A percentile compares a stretch with the other conserved stretches of the same genome.
phyloP scores from a whole-genome alignment of 2,113 vertebrate species.

The Heterotis niloticus region DNA sequence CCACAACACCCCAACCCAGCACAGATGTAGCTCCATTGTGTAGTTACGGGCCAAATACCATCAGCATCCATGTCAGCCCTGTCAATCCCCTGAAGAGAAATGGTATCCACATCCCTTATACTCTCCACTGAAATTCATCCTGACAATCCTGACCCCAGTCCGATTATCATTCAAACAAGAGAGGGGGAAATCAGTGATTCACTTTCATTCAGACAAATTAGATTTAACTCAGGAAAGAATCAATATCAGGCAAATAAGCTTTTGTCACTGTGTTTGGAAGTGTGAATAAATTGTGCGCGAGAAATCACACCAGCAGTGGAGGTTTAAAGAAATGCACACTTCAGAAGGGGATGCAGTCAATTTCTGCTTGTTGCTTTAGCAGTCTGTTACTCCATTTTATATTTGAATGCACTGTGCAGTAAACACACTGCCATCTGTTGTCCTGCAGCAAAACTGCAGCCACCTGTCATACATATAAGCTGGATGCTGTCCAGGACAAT shows the following conservation, averaged over 20 bases:
- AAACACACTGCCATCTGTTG: constrained; percentile 65
- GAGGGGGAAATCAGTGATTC: constrained; percentile 30
- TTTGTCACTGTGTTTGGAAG: constrained; percentile 42
- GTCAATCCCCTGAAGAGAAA: background rate
- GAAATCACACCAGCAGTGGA: constrained; percentile 35
- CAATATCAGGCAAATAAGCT: constrained; percentile 38
- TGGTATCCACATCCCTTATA: constrained; percentile 10
- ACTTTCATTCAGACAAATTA: constrained; percentile 46
- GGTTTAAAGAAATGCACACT: constrained; percentile 35
- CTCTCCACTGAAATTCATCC: constrained; percentile 23
- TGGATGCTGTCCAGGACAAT: background rate
- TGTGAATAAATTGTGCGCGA: constrained; percentile 44
- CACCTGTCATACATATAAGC: constrained; percentile 1
- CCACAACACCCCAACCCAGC: background rate
- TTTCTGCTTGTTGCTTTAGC: constrained; percentile 45
- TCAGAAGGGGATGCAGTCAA: constrained; percentile 42
- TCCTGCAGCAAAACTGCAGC: constrained; percentile 46
- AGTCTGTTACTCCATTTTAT: constrained; percentile 43
- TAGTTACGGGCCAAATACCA: background rate
- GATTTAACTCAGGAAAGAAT: constrained; percentile 34
- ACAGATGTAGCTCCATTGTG: background rate
- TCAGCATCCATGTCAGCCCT: constrained; percentile 29
- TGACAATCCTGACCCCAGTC: constrained; percentile 34
- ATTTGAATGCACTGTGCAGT: constrained; percentile 25
- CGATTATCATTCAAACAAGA: constrained; percentile 41